Percentiles rank a stretch among this genome's conserved stretches.
phyloP scores from a whole-genome alignment of 1,140 invertebrate species.

The Drosophila fuyamai region DNA sequence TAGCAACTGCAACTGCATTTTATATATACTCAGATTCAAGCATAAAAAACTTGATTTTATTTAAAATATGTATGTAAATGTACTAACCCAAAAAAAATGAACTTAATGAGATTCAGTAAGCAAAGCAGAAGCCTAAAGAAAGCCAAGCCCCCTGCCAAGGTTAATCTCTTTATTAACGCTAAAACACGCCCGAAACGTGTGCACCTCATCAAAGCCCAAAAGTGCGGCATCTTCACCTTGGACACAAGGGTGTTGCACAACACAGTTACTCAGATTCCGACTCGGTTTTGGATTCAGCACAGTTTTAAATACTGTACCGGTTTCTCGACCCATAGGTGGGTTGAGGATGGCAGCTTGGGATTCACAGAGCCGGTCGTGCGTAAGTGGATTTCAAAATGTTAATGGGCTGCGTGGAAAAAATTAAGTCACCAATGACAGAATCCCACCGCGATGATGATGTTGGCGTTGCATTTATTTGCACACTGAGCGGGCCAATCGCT shows the following conservation, averaged over 20 bases:
- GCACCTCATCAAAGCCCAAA: conserved; percentile 19
- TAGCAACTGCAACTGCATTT: background rate
- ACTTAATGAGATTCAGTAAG: conserved; percentile 11
- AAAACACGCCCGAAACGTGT: conserved; percentile 37
- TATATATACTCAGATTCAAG: background rate
- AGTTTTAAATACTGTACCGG: conserved; percentile 50
- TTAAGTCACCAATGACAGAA: conserved; percentile 42
- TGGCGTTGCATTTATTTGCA: conserved; percentile 38
- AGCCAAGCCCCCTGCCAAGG: conserved; percentile 34
- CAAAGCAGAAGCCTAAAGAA: conserved; percentile 7
- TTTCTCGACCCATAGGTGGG: conserved; percentile 32
- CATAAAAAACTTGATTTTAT: conserved; percentile 1
- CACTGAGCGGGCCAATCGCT: conserved; percentile 48
- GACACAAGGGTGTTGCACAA: conserved; percentile 39
- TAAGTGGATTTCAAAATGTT: conserved; percentile 57
- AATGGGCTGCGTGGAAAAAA: conserved; percentile 42
- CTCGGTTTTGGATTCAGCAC: conserved; percentile 20
- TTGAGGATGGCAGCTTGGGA: background rate
- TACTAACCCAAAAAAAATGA: conserved; percentile 13
- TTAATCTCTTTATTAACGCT: conserved; percentile 54
- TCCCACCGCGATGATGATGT: conserved; percentile 6
- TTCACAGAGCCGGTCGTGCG: conserved; percentile 7
- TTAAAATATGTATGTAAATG: conserved; percentile 1
- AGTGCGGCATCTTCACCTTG: conserved; percentile 42
- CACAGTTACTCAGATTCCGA: conserved; percentile 14